Evolutionary conservation across 2,888 invertebrate genomes (phyloP).

Genomic region (Rutpela maculata): DNA sequence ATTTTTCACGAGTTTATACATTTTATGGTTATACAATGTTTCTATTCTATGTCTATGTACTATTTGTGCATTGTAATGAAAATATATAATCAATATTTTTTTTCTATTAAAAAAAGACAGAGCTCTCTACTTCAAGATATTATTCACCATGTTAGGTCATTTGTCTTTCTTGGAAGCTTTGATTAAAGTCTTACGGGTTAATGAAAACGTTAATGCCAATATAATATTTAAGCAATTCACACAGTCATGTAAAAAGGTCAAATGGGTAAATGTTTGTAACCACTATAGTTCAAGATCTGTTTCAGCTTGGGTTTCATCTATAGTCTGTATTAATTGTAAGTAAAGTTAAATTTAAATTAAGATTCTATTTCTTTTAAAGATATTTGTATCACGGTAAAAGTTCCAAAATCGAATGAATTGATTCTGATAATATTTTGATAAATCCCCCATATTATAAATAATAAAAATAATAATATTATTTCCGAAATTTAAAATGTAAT

Average conservation of each 20-base stretch:
- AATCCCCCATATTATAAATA: too few species aligned
- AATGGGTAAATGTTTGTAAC: constrained; percentile 5
- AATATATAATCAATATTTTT: too few species aligned
- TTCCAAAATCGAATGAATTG: neutral
- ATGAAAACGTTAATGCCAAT: constrained; percentile 7
- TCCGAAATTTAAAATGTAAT: too few species aligned
- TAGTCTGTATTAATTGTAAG: constrained; percentile 9
- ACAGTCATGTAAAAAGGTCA: constrained; percentile 22
- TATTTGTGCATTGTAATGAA: too few species aligned
- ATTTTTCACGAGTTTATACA: too few species aligned
- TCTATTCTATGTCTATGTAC: too few species aligned
- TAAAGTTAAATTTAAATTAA: neutral
- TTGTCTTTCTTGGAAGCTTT: constrained; percentile 7
- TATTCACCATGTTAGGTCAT: neutral
- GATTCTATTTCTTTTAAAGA: neutral
- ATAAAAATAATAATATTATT: too few species aligned
- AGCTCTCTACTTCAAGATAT: neutral
- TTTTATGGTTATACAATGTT: too few species aligned
- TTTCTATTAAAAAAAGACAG: too few species aligned
- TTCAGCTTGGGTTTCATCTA: neutral
- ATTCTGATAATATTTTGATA: too few species aligned
- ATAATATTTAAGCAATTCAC: constrained; percentile 3
- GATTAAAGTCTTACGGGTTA: neutral
- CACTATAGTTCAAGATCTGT: constrained; percentile 9
- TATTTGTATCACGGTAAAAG: neutral